These are phyloP conservation scores for Masticophis lateralis DNA, from an alignment of 2,797 vertebrate species.

Conservation along the genomic window DNA sequence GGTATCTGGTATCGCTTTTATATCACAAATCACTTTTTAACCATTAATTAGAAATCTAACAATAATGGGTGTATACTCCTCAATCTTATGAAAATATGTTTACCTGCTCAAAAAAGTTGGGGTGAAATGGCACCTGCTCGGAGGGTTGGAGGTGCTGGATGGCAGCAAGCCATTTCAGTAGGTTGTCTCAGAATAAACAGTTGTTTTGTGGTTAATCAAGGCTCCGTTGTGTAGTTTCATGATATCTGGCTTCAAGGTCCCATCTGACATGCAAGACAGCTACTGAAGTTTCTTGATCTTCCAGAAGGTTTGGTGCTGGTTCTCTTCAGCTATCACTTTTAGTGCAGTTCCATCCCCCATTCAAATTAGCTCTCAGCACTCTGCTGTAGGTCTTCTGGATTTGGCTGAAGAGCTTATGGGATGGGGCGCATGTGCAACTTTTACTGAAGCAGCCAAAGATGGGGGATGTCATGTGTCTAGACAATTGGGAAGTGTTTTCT, in stretches of 20 bases:
- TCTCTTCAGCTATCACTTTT: neutral
- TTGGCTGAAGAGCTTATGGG: neutral
- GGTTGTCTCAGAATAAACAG: neutral
- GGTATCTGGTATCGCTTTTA: neutral
- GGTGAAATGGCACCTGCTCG: neutral
- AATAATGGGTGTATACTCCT: neutral
- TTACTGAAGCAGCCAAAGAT: neutral
- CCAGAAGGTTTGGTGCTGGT: neutral
- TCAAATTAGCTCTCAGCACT: neutral
- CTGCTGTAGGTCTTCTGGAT: neutral
- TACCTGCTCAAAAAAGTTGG: neutral
- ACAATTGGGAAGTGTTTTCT: neutral
- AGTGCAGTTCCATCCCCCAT: neutral
- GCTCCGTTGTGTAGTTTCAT: neutral
- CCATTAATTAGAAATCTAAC: neutral
- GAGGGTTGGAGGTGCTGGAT: neutral
- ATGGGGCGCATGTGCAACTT: neutral
- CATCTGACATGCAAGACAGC: neutral
- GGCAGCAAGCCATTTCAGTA: neutral
- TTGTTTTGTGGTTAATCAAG: neutral
- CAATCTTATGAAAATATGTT: neutral
- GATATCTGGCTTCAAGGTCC: neutral
- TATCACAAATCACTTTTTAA: neutral
- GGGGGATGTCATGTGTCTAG: neutral
- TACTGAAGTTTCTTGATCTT: neutral